Evolutionary conservation across 2,888 invertebrate genomes (phyloP), one percentile per base, ranked within the genome.

Genomic region (Rhogogaster chlorosoma): DNA sequence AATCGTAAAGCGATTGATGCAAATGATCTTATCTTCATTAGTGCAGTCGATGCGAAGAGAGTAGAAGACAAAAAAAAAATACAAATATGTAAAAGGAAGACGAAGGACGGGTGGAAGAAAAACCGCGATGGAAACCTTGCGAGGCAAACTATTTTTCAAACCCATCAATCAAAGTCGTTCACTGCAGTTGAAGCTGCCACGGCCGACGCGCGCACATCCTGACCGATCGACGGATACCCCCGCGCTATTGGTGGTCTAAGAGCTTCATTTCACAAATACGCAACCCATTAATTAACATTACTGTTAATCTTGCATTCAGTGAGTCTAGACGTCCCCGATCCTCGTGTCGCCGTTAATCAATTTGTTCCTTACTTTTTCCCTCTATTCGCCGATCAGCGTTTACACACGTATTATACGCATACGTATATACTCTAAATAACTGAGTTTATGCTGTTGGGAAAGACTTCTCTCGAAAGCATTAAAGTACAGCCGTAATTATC

Each of bases 251-350:
- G 83, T 83, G 67, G 83, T 83, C 83, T 45, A 9, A 83, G 70
- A 67, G 83, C n/a, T 83, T 67, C 83, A 83, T 83, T 83, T 83
- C 64, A 83, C 83, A n/a, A 83, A 83, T 83, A 83, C 15, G 83
- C 83, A 83, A 83, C 67, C 64, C 83, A 70, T 83, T 67, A 49
- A 83, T 83, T 70, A 83, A 45, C 82, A 22, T 82, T 64, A n/a
- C 32, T 67, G 67, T 87, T 89, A 91, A 91, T 91, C 89, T 89
- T 84, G 87, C 91, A 88, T 67, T 88, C 89, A 86, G 85, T 75
- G 85, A 87, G 91, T 91, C 91, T 91, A 90, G 91, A 91, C 91
- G 87, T 86, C 87, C 85, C 67, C 84, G 86, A 61, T 61, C 22
- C 26, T 49, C 53, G 36, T 53, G 49, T 26, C 32, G 45, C 49